Conservation (phyloP, 2,888 invertebrate genomes). For the Caenorhabditis afra region DNA sequence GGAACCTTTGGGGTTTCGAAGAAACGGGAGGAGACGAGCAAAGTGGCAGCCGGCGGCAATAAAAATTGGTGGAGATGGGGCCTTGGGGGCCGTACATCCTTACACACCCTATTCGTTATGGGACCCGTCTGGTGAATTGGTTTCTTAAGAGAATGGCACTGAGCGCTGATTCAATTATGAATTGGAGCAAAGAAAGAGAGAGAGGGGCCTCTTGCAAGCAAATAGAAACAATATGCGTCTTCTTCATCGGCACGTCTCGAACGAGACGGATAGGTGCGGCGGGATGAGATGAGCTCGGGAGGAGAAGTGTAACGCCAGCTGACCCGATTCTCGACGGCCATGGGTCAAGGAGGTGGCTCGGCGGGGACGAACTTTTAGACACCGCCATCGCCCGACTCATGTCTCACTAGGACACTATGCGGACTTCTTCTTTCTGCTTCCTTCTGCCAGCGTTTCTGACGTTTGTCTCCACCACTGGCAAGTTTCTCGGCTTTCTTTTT, state of each 20-base stretch:
- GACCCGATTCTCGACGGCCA: slow-evolving; percentile 32
- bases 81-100: slow-evolving; percentile 4
- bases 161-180: slow-evolving; percentile 49
- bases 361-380: slow-evolving; percentile 40
- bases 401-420: slow-evolving; percentile 41
- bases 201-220: background rate
- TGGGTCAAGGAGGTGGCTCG: slow-evolving; percentile 31
- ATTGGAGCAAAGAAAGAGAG: slow-evolving; percentile 21
- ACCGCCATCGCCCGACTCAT: slow-evolving; percentile 10
- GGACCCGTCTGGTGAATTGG: slow-evolving; percentile 50
- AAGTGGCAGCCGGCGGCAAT: slow-evolving; percentile 17
- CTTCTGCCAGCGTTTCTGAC: slow-evolving; percentile 3
- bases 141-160: slow-evolving; percentile 30
- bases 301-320: slow-evolving; percentile 51
- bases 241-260: slow-evolving; percentile 17
- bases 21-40: slow-evolving; percentile 17
- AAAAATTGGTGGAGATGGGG: slow-evolving; percentile 24
- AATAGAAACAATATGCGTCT: slow-evolving; percentile 33
- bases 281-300: slow-evolving; percentile 22
- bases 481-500: slow-evolving; percentile 22
- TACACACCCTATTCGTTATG: slow-evolving; percentile 48
- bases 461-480: slow-evolving; percentile 26
- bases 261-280: background rate
- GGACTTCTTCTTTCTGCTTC: slow-evolving; percentile 15
- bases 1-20: background rate